Evolutionary conservation across 2,797 vertebrate species (phyloP), one percentile per base, ranked within the genome.

Genomic region (Enteromius anoplus): DNA sequence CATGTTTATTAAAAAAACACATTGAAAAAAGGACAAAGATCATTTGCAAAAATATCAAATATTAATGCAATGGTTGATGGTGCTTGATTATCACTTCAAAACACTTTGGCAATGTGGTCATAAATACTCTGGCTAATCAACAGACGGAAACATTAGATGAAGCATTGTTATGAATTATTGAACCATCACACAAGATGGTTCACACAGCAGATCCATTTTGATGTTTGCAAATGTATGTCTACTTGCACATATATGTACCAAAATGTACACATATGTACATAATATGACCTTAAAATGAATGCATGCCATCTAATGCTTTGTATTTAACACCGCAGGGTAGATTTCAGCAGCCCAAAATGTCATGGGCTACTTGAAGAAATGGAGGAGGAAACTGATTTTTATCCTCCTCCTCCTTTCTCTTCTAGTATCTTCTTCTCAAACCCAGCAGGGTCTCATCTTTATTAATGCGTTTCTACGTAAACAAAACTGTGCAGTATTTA

Each of bases 381-480:
- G 58, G 55, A 77, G 23, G 45, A 81, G 55, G 21, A 58, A 45
- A 65, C 34, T 11, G 47, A 78, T 55, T 76, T 42, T 45, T 32
- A 75, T 69, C 71, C 86, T 80, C 84, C 78, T 85, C 75, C 77
- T 89, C 17, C 87, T 45, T 15, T 66, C 58, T 55, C 45, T 15
- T 34, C 15, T 64, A 64, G 62, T 32, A 17, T 64, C 62, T 64
- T 62, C 73, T 87, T 40, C 29, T 51, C 34, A 75, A 73, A 75
- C 14, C 26, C 77, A 87, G 86, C 89, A 53, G 79, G 64, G 81
- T 88, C 86, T 90, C 84, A 88, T 47, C 64, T 71, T 73, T 92
- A 91, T 94, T 93, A 91, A 93, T 93, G 88, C 88, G 82, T 86
- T 86, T 86, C 64, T 81, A 78, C 80, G 83, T 85, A 87, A 86